phyloP scores from a whole-genome alignment of 30 jellyfish, hydroid and myxozoan genomes.

The Nemopilema nomurai region DNA sequence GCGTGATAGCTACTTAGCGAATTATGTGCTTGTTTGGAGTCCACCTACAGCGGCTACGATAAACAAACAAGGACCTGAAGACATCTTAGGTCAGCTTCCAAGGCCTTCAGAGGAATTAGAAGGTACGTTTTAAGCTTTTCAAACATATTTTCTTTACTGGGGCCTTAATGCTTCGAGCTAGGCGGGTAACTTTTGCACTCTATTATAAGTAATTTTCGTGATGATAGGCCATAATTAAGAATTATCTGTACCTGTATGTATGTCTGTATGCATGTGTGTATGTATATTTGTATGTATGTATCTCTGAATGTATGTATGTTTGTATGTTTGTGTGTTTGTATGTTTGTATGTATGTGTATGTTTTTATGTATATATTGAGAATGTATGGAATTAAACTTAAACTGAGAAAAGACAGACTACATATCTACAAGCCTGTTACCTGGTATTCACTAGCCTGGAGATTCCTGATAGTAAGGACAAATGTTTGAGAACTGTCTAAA shows the following conservation, averaged over 20 bases:
- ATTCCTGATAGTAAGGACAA: too few relatives aligned
- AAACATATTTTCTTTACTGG: background rate
- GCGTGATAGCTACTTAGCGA: slow-evolving; percentile 49
- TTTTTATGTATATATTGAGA: too few relatives aligned
- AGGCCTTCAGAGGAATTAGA: slow-evolving; percentile 36
- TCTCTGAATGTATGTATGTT: slow-evolving; percentile 17
- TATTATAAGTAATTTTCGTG: background rate
- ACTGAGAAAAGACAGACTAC: too few relatives aligned
- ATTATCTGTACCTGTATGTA: background rate
- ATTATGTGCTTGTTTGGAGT: slow-evolving; percentile 59
- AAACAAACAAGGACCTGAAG: slow-evolving; percentile 6
- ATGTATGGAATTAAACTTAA: too few relatives aligned
- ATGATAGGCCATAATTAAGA: background rate
- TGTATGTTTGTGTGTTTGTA: slow-evolving; percentile 19
- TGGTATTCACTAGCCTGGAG: too few relatives aligned
- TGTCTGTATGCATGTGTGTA: slow-evolving; percentile 5
- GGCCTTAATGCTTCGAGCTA: background rate
- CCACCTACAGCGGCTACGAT: slow-evolving; percentile 55
- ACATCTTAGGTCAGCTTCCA: slow-evolving; percentile 23
- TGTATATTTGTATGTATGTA: slow-evolving; percentile 12
- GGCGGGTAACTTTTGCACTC: background rate
- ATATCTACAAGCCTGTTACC: too few relatives aligned
- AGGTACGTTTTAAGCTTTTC: background rate
- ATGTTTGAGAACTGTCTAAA: too few relatives aligned
- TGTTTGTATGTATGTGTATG: too few relatives aligned